These are phyloP conservation scores for Slavum lentiscoides DNA, from an alignment of 2,888 invertebrate species.

Conservation along the genomic window DNA sequence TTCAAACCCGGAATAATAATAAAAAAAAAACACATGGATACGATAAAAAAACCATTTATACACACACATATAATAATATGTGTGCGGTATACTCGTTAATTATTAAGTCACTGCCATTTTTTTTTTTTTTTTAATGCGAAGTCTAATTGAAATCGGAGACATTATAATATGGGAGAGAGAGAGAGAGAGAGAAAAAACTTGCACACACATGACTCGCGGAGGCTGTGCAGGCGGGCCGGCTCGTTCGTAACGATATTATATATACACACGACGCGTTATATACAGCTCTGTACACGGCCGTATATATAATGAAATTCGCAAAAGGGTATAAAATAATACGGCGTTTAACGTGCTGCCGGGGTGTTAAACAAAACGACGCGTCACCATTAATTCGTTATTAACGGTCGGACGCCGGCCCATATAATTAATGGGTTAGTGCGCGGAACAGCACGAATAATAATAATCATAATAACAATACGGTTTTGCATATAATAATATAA, in stretches of 20 bases:
- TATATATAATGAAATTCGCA: slow-evolving; percentile 9
- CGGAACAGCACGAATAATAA: neutral
- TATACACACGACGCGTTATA: neutral
- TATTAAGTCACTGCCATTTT: slow-evolving; percentile 45
- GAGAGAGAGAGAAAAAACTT: neutral
- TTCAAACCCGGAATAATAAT: slow-evolving; percentile 14
- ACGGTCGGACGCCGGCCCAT: slow-evolving; percentile 24
- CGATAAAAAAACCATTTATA: neutral
- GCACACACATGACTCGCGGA: neutral
- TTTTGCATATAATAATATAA: too few species aligned
- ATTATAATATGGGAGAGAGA: neutral
- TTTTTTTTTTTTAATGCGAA: slow-evolving; percentile 10
- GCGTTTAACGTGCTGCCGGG: slow-evolving; percentile 39
- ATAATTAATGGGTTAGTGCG: slow-evolving; percentile 9
- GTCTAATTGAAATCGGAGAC: slow-evolving; percentile 48
- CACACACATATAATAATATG: too few species aligned
- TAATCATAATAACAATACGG: neutral
- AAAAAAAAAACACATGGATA: slow-evolving; percentile 31
- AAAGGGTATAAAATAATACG: slow-evolving; percentile 25
- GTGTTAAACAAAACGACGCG: slow-evolving; percentile 53
- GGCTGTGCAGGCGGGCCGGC: too few species aligned
- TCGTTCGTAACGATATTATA: neutral
- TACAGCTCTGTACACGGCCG: too few species aligned
- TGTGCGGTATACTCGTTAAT: slow-evolving; percentile 20
- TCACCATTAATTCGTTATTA: slow-evolving; percentile 52